Conservation (phyloP, 2,888 invertebrate genomes). For the Calameuta filiformis region DNA sequence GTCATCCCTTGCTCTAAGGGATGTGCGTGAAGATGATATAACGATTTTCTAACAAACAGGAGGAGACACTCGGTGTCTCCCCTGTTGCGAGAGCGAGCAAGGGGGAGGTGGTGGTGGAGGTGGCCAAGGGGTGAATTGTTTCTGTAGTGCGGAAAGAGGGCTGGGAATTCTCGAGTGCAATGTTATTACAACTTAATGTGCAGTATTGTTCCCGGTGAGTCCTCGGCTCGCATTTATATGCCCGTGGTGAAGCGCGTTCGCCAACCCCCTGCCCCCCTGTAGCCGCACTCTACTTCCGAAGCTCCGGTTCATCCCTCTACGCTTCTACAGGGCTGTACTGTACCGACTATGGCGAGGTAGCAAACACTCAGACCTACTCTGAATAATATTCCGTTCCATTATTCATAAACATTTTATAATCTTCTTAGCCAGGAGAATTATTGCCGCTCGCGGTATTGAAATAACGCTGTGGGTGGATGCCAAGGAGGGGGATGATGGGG, state of each 20-base stretch:
- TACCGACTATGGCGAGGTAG: slow-evolving; percentile 11
- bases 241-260: slow-evolving; percentile 1
- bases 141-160: background rate
- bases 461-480: slow-evolving; percentile 34
- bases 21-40: slow-evolving; percentile 1
- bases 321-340: slow-evolving; percentile 15
- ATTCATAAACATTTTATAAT: slow-evolving; percentile 62
- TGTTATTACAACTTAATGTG: slow-evolving; percentile 56
- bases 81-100: slow-evolving; percentile 28
- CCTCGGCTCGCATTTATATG: slow-evolving; percentile 36
- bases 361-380: slow-evolving; percentile 29
- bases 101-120: slow-evolving; percentile 12
- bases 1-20: slow-evolving; percentile 15
- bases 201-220: slow-evolving; percentile 49
- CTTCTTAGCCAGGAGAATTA: slow-evolving; percentile 57
- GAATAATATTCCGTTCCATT: slow-evolving; percentile 55
- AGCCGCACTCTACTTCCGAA: background rate
- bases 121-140: background rate
- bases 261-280: background rate
- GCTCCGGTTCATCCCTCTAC: slow-evolving; percentile 9
- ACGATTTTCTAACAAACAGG: background rate
- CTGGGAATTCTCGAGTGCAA: slow-evolving; percentile 22
- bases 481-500: slow-evolving; percentile 15
- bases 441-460: slow-evolving; percentile 50
- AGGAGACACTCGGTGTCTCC: background rate